These are phyloP conservation scores for Phragmatobia fuliginosa DNA, from an alignment of 2,888 invertebrate species.

Conservation along the genomic window DNA sequence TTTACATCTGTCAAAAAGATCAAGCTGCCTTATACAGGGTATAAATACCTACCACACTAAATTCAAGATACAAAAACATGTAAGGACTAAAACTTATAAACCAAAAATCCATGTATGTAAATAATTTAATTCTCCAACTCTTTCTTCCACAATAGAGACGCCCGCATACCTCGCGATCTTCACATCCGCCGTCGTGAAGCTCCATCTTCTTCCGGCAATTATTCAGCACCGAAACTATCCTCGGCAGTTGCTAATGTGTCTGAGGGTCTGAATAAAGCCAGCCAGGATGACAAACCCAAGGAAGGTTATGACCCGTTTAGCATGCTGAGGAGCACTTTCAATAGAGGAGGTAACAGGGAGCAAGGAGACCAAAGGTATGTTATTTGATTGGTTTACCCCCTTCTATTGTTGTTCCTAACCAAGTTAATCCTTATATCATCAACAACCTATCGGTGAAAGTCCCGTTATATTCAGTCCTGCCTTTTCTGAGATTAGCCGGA, in stretches of 20 bases:
- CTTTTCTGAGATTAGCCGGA: too few relatives aligned
- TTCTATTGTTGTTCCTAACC: too few relatives aligned
- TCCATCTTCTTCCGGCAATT: constrained; percentile 56
- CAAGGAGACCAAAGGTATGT: constrained; percentile 38
- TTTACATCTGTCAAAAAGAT: too few relatives aligned
- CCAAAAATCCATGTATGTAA: neutral
- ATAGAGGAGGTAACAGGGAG: constrained; percentile 57
- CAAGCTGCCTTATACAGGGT: too few relatives aligned
- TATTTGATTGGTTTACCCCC: too few relatives aligned
- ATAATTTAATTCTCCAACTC: neutral
- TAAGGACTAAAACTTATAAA: too few relatives aligned
- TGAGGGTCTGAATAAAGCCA: constrained; percentile 40
- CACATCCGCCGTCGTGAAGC: constrained; percentile 61
- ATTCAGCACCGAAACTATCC: constrained; percentile 56
- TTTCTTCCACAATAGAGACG: constrained; percentile 23
- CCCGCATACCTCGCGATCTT: constrained; percentile 27
- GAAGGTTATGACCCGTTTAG: constrained; percentile 76
- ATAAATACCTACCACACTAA: too few relatives aligned
- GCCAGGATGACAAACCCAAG: constrained; percentile 29
- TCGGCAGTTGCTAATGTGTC: constrained; percentile 58
- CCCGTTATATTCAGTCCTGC: too few relatives aligned
- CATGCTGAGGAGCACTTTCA: constrained; percentile 76
- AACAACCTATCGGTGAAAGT: too few relatives aligned
- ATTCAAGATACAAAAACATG: too few relatives aligned
- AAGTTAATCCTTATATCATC: too few relatives aligned